Conservation (phyloP, 2,113 vertebrate species). For the Cottus gobio region DNA sequence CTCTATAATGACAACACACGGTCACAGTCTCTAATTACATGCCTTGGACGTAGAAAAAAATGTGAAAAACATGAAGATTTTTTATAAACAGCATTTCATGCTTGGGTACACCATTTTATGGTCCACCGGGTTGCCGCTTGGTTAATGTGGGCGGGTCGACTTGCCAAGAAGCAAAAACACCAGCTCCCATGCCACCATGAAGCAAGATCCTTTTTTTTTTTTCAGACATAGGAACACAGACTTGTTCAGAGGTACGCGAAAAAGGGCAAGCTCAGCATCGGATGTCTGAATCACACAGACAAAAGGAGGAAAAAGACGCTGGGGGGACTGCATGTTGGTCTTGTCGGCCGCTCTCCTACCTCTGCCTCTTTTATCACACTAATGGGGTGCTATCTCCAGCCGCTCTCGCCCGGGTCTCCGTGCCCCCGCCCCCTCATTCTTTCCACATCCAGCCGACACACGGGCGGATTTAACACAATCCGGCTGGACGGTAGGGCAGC, state of each 20-base stretch:
- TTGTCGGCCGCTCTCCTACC: constrained; percentile 83
- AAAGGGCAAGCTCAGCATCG: neutral
- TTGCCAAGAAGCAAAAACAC: neutral
- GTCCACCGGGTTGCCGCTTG: neutral
- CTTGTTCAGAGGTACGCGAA: neutral
- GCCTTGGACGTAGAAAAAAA: constrained; percentile 55
- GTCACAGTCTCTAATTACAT: constrained; percentile 63
- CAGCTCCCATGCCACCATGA: neutral
- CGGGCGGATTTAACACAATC: constrained; percentile 85
- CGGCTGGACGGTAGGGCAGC: constrained; percentile 61
- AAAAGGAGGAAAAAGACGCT: constrained; percentile 8
- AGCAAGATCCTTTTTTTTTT: neutral
- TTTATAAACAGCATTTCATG: constrained; percentile 73
- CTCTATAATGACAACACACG: constrained; percentile 48
- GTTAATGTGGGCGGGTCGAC: neutral
- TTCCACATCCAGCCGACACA: constrained; percentile 81
- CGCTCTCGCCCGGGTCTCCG: constrained; percentile 66
- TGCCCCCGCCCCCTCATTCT: constrained; percentile 64
- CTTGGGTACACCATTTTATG: too few species aligned
- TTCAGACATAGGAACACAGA: neutral
- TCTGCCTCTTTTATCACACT: constrained; percentile 85
- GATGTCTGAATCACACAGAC: constrained; percentile 22
- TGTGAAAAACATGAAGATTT: constrained; percentile 41
- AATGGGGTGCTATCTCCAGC: constrained; percentile 83
- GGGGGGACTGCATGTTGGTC: constrained; percentile 68